Evolutionary conservation across 2,888 invertebrate genomes (phyloP), one percentile per base, ranked within the genome.

Genomic region (Thymelicus lineola): DNA sequence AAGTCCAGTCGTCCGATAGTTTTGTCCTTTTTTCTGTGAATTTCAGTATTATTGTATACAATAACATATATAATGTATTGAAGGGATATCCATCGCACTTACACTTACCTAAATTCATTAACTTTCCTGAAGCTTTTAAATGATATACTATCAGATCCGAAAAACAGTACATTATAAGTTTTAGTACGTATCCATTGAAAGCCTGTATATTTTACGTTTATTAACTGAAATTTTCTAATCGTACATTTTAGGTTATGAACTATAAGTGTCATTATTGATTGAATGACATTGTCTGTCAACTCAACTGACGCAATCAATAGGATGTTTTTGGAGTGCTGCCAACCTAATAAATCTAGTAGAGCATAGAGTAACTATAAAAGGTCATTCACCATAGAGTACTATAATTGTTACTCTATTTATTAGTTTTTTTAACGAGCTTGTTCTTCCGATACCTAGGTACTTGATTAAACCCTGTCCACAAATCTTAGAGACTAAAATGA

Each of bases 131-230:
- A 92, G 83, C 97, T 97, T 73, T 95, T 95, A 28, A 97, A 81
- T 0, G 98, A 96, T 89, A 98, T 98, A 65, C 95, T 92, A 85
- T 98, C 98, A 14, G 97, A 96, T 7, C 98, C 98, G 86, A 98
- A 97, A 88, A 98, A 98, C 59, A 98, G 82, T 15, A 93, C 82
- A 77, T 89, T 91, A 72, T 86, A 88, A 28, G 81, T 82, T 70
- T 72, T 78, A 45, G 71, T 71, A 63, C 80, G 76, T 72, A 80
- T 84, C 75, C 76, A 75, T 58, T 80, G 80, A 7, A 71, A 60
- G 79, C 75, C 75, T 61, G 68, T 66, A 71, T 72, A 74, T 75
- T 83, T 82, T 80, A 80, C 78, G 72, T 76, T 88, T 14, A 80
- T 75, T 80, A 79, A 76, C 80, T 78, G 64, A 73, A 74, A 71